A percentile compares a stretch with the other conserved stretches of the same genome.
Conservation (phyloP, 2,113 vertebrate species). For the Donacobius atricapilla region DNA sequence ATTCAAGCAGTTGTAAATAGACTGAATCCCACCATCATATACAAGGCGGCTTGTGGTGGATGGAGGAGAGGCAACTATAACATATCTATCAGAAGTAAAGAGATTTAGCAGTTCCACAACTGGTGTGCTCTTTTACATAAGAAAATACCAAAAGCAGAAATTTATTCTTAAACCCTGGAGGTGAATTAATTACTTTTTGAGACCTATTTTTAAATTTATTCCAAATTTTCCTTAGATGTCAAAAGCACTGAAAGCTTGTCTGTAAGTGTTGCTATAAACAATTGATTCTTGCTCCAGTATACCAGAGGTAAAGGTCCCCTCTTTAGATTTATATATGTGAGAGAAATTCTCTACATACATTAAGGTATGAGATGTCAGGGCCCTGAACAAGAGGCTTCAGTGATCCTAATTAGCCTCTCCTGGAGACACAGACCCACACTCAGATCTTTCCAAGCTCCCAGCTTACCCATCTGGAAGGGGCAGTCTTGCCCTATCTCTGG, state of each 20-base stretch:
- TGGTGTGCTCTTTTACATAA: background rate
- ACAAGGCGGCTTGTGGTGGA: background rate
- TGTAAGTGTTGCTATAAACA: rapidly evolving
- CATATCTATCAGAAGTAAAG: background rate
- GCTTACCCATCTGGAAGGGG: rapidly evolving
- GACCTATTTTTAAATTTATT: background rate
- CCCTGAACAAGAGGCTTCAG: background rate
- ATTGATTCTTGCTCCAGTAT: background rate
- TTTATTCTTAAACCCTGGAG: background rate
- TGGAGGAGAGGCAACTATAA: background rate
- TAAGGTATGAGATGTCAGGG: background rate
- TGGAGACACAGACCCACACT: rapidly evolving
- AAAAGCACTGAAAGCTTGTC: background rate
- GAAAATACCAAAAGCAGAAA: background rate
- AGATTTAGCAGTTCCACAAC: background rate
- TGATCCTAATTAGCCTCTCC: background rate
- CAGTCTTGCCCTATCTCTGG: background rate
- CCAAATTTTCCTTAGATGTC: background rate
- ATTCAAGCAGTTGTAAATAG: background rate
- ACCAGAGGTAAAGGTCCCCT: background rate
- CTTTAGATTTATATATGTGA: background rate
- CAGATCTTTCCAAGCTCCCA: background rate
- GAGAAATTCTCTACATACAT: background rate
- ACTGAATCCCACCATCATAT: background rate
- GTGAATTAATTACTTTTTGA: background rate